Base-by-base conservation (phyloP, 2,797 vertebrate species). In the Sparidentex hasta region DNA sequence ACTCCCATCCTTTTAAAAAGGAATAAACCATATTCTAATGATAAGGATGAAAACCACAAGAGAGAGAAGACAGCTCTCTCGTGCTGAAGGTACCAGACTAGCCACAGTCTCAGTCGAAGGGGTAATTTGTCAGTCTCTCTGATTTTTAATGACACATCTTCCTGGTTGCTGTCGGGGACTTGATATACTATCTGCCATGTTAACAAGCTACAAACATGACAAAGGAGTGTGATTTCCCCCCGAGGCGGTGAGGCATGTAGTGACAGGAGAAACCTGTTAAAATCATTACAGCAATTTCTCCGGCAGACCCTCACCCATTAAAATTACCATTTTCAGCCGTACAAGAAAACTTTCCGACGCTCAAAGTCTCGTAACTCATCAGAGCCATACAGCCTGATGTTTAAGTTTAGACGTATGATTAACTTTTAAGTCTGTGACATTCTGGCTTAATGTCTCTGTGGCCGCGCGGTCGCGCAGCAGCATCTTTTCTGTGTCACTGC, bases 181-280 rank as follows among this genome's bases (percentile, higher is more conserved):
- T 64, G 91, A 94, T 94, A 82, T 87, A 92, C 82, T 76, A 84
- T 79, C 81, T 90, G 83, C 78, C 88, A 77, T 92, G 91, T 88
- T 89, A 91, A 93, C 88, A 89, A 90, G 93, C 81, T 77, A 56
- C 80, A 76, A 71, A 87, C 80, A 89, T 70, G 80, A 82, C 84
- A 87, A 84, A 87, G 82, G 51, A 75, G 61, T 48, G 79, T n/a
- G 65, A 85, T 74, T 74, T 80, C 71, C 71, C 70, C 73, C 71
- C 1, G 67, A 79, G 81, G 75, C 59, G 17, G n/a, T 5, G 11
- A 52, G 41, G 71, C 89, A 27, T 72, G 86, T 92, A 90, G 92
- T 92, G 94, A 95, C 95, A 96, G 86, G 87, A 94, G 92, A 93
- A 91, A 93, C 93, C 94, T 75, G 56, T 67, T 80, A 67, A 83